Evolutionary conservation across 2,888 invertebrate species (phyloP), one percentile per base, ranked within the genome.

Genomic region (Erebia aethiops): DNA sequence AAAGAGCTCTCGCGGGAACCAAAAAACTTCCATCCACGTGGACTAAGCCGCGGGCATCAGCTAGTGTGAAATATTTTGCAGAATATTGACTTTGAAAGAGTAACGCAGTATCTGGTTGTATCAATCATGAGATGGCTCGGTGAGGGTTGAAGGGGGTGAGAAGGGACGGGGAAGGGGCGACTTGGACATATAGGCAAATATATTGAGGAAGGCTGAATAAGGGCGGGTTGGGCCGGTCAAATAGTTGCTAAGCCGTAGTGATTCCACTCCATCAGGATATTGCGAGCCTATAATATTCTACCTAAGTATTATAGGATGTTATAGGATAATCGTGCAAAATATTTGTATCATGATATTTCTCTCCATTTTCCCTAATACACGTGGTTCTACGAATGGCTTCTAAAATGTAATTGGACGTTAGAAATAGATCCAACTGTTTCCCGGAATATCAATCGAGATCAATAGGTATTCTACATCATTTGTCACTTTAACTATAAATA

Each of bases 111-210:
- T 35, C 35, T 35, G 35, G 35, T 62, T 54, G 52, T 63, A 72
- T 74, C 74, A 72, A 72, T 74, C 74, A 72, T 56, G 49, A 69
- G 65, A 64, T 69, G 68, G 67, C 72, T 69, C 10, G n/a, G 43
- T 1, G 64, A 11, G 51, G 16, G 54, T 13, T n/a, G 56, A 16
- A n/a, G 51, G 26, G 46, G 41, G 18, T 14, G 67, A 18, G 46
- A 26, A 26, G 60, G 16, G n/a, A 16, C 4, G 46, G 43, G 16
- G 57, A 51, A 21, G 10, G 61, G 61, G 61, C 9, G 61, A 54
- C 60, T 64, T 41, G 63, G 54, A 58, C 58, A 64, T 65, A 35
- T 41, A 74, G 66, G 57, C 66, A 69, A 70, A 72, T 72, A 72
- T 69, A 69, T 71, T 54, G 63, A 67, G 61, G 67, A 57, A 68